A percentile compares a stretch with the other conserved stretches of the same genome.
Evolutionary conservation across 1,140 invertebrate species (phyloP).

Genomic region (Charaxes varanes): DNA sequence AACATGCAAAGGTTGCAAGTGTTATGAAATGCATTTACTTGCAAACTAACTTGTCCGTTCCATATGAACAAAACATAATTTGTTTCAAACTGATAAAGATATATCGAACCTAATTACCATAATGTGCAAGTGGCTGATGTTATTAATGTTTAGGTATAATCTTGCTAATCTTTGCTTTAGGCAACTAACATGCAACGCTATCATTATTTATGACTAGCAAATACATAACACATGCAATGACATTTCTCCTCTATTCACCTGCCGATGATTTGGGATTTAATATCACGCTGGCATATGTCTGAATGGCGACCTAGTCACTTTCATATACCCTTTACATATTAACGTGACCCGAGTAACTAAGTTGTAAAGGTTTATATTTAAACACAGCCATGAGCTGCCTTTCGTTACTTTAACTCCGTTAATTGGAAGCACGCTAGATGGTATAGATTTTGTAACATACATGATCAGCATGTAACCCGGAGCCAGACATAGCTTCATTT

Average conservation of each 20-base stretch:
- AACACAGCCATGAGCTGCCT: too few relatives aligned
- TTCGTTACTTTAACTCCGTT: too few relatives aligned
- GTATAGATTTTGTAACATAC: too few relatives aligned
- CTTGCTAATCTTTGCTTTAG: slow-evolving; percentile 13
- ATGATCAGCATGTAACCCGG: too few relatives aligned
- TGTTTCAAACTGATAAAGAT: slow-evolving; percentile 14
- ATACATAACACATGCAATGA: slow-evolving; percentile 9
- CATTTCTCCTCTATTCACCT: slow-evolving; percentile 8
- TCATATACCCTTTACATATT: too few relatives aligned
- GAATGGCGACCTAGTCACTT: not conserved
- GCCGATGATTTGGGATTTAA: slow-evolving; percentile 6
- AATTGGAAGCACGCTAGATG: too few relatives aligned
- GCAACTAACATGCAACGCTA: slow-evolving; percentile 9
- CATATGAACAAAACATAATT: slow-evolving; percentile 14
- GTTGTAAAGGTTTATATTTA: too few relatives aligned
- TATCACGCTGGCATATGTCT: slow-evolving; percentile 3
- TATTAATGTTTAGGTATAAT: slow-evolving; percentile 15
- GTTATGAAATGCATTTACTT: too few relatives aligned
- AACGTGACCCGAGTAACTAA: too few relatives aligned
- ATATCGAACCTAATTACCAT: slow-evolving; percentile 14
- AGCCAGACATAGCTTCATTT: too few relatives aligned
- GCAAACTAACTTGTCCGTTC: slow-evolving; percentile 5
- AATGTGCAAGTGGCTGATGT: slow-evolving; percentile 13
- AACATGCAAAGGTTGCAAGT: too few relatives aligned
- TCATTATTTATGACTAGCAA: slow-evolving; percentile 8